Percentiles rank a stretch among this genome's conserved stretches.
Conservation (phyloP, 2,797 vertebrate species). For the Poecilia gillii region DNA sequence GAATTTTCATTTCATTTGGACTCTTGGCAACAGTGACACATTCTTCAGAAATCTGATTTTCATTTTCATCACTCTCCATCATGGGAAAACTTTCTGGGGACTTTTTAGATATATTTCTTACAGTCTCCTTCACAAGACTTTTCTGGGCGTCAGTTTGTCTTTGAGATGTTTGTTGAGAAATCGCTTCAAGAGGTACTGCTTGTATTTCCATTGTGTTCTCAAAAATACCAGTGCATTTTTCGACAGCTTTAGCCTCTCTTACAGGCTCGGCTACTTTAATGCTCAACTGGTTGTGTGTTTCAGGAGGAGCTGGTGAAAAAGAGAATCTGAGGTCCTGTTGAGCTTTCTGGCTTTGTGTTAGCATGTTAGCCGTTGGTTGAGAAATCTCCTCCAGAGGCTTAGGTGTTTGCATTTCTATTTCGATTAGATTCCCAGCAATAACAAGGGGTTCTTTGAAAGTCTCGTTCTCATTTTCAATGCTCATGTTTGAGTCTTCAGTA, state of each 20-base stretch:
- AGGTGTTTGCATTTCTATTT: constrained; percentile 3
- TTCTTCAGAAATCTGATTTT: constrained; percentile 12
- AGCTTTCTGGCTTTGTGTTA: constrained; percentile 2
- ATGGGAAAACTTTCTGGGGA: not conserved
- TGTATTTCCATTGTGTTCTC: not conserved
- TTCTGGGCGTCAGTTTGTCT: not conserved
- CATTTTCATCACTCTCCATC: constrained; percentile 27
- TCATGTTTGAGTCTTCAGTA: not conserved
- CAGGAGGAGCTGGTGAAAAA: constrained; percentile 1
- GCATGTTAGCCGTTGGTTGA: not conserved
- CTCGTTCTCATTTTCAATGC: not conserved
- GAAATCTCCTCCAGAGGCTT: not conserved
- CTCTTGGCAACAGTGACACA: constrained; percentile 8
- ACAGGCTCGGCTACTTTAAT: not conserved
- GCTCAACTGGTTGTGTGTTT: not conserved
- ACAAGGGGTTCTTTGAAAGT: not conserved
- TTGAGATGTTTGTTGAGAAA: not conserved
- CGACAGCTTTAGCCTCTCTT: not conserved
- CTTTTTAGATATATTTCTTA: not conserved
- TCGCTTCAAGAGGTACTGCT: not conserved
- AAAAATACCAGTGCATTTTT: not conserved
- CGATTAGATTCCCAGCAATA: not conserved
- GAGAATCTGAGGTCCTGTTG: not conserved
- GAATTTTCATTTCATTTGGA: constrained; percentile 34
- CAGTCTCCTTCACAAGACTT: not conserved